Evolutionary conservation across 2,888 invertebrate genomes (phyloP).

Genomic region (Brachylomia viminalis): DNA sequence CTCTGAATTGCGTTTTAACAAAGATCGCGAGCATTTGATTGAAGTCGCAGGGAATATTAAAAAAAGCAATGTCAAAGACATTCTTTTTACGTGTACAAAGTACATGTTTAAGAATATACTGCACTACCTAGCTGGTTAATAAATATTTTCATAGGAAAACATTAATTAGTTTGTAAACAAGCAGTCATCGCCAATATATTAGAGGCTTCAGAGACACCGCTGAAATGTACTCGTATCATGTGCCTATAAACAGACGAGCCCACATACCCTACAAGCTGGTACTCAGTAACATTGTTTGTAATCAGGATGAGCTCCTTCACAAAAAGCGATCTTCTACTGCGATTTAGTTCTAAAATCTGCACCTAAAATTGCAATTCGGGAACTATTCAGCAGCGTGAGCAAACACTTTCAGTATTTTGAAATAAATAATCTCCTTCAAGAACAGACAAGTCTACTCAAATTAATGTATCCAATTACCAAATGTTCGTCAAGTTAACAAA

Average conservation of each 20-base stretch:
- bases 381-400: neutral
- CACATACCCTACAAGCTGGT: neutral
- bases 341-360: neutral
- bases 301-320: neutral
- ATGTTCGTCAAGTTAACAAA: slow-evolving; percentile 23
- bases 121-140: neutral
- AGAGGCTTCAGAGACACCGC: neutral
- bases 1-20: slow-evolving; percentile 39
- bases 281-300: neutral
- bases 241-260: neutral
- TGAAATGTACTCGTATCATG: too few species aligned
- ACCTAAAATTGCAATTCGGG: neutral
- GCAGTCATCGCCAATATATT: neutral
- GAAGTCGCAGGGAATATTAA: slow-evolving; percentile 14
- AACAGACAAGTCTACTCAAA: slow-evolving; percentile 6
- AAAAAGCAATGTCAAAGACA: slow-evolving; percentile 32
- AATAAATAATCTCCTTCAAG: slow-evolving; percentile 2
- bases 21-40: slow-evolving; percentile 28
- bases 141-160: neutral
- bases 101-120: neutral
- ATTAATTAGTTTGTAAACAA: neutral
- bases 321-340: neutral
- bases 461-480: slow-evolving; percentile 36
- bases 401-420: neutral
- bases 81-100: neutral